Conservation (phyloP, 2,888 invertebrate genomes). For the Epicampocera succincta region DNA sequence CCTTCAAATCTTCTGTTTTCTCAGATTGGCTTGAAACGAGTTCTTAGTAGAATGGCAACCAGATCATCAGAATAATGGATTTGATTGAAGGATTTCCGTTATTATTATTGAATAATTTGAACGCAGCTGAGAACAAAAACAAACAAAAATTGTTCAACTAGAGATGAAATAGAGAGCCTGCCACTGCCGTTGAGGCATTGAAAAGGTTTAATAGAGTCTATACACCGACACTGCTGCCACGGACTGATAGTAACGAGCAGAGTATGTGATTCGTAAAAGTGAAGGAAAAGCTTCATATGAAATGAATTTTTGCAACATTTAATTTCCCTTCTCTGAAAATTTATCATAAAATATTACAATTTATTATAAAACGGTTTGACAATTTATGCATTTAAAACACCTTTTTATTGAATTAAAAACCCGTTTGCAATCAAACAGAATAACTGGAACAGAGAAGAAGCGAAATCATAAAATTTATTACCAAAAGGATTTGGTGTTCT, state of each 20-base stretch:
- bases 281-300: too few relatives aligned
- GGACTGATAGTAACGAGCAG: too few relatives aligned
- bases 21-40: not conserved
- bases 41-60: not conserved
- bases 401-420: slow-evolving; percentile 49
- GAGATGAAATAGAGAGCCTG: too few relatives aligned
- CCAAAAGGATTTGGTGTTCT: not conserved
- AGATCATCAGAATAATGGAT: slow-evolving; percentile 21
- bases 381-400: slow-evolving; percentile 25
- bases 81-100: slow-evolving; percentile 58
- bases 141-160: too few relatives aligned
- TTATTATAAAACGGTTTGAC: slow-evolving; percentile 46
- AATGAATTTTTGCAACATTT: too few relatives aligned
- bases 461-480: slow-evolving; percentile 17
- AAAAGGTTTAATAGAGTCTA: too few relatives aligned
- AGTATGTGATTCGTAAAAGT: too few relatives aligned
- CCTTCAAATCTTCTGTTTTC: not conserved
- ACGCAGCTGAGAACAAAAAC: slow-evolving; percentile 3
- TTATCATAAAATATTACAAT: not conserved
- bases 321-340: too few relatives aligned
- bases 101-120: slow-evolving; percentile 57
- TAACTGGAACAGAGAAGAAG: not conserved
- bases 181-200: too few relatives aligned
- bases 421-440: slow-evolving; percentile 51
- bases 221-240: too few relatives aligned